Base-by-base conservation (phyloP, 2,888 invertebrate species). In the Amiota minor region DNA sequence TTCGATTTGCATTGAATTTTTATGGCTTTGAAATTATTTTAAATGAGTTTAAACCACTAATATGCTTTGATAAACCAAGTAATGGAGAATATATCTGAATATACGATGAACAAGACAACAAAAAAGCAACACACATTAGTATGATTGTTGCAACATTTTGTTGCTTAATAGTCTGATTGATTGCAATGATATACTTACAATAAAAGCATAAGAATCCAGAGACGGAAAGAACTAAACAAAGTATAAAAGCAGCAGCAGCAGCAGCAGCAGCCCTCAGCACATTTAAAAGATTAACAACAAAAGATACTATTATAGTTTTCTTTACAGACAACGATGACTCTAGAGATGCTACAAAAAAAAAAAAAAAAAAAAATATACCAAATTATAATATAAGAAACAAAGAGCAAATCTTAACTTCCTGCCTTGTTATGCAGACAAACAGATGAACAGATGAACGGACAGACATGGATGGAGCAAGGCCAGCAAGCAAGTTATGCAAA, bases 1-100 rank as follows among this genome's bases (percentile, higher is more conserved):
- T 83, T 82, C 80, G 82, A n/a, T 35, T 62, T 14, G 62, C 18
- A 23, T 61, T 12, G 23, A 61, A 61, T 20, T 23, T 61, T 61
- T 35, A 35, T 59, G 14, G 11, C n/a, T 62, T 62, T 35, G n/a
- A 62, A 62, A 62, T 62, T 62, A 62, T 62, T 62, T 62, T 62
- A 62, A 62, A 62, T n/a, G 62, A 62, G 62, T 35, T n/a, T 35
- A 10, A 23, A 35, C n/a, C 35, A 62, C 62, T 62, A 62, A 62
- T 35, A n/a, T 62, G 62, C 62, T n/a, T 62, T n/a, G 62, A 62
- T 62, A 62, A 35, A 62, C 20, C 45, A 35, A 35, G 35, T 8
- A 35, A 35, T 23, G 23, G 23, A 35, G 45, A 62, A 35, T 10
- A 0, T 0, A 50, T 50, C 4, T 12, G 35, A 35, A 0, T 0